phyloP scores from a whole-genome alignment of 2,888 invertebrate genomes.

The Neoaliturus tenellus region DNA sequence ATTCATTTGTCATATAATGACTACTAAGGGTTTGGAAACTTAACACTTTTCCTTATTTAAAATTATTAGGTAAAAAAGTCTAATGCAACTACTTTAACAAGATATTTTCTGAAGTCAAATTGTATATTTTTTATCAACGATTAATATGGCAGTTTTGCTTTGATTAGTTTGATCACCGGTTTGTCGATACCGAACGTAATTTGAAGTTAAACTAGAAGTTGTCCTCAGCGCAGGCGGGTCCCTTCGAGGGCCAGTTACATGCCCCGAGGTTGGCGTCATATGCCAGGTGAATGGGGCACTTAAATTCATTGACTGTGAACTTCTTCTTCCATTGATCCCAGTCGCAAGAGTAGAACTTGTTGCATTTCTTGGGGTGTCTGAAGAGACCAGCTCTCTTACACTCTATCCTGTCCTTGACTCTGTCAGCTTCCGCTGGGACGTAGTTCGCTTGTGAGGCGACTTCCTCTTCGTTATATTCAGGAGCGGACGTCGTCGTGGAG shows the following conservation, averaged over 20 bases:
- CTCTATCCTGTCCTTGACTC: conserved; percentile 74
- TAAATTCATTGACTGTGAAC: conserved; percentile 85
- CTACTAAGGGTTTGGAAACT: background rate
- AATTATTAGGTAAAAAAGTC: background rate
- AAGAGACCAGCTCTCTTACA: conserved; percentile 76
- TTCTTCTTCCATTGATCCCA: conserved; percentile 87
- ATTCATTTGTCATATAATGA: conserved; percentile 45
- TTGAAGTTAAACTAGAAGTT: conserved; percentile 79
- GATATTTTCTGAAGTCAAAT: background rate
- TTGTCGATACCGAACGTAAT: too few relatives aligned
- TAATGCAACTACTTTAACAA: background rate
- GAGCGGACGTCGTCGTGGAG: conserved; percentile 59
- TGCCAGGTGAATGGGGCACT: conserved; percentile 86
- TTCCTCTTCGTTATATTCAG: conserved; percentile 3
- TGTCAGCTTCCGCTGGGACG: conserved; percentile 74
- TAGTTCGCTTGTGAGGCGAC: conserved; percentile 6
- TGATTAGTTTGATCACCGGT: background rate
- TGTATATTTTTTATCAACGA: background rate
- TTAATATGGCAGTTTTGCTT: background rate
- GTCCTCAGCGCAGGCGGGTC: conserved; percentile 84
- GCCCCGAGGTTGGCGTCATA: conserved; percentile 86
- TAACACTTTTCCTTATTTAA: background rate
- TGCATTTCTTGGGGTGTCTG: conserved; percentile 85
- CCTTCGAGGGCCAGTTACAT: conserved; percentile 89
- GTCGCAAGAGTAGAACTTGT: conserved; percentile 88